Evolutionary conservation across 2,888 invertebrate genomes (phyloP).

Genomic region (Zonitis immaculata): DNA sequence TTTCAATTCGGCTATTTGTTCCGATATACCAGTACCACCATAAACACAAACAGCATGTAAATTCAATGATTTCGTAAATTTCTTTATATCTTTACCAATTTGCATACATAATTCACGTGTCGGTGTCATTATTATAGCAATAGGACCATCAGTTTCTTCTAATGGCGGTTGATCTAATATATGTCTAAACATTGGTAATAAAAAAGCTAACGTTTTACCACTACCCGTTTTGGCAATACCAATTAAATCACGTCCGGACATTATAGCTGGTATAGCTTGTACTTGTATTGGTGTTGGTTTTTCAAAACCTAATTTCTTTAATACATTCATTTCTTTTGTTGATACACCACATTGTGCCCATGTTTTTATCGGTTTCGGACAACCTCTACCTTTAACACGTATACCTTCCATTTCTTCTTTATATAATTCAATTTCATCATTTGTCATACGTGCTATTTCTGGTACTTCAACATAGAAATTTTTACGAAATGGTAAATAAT

Average conservation of each 20-base stretch:
- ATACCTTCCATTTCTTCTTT: conserved; percentile 91
- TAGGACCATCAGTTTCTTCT: conserved; percentile 97
- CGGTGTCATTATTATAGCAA: conserved; percentile 96
- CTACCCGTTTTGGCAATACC: conserved; percentile 99
- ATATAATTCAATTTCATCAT: conserved; percentile 80
- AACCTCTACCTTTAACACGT: conserved; percentile 92
- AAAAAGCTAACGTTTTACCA: conserved; percentile 97
- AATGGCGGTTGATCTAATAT: conserved; percentile 89
- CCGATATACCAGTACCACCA: conserved; percentile 95
- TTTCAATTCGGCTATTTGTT: conserved; percentile 90
- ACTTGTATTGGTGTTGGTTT: conserved; percentile 99
- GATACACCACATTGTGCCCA: conserved; percentile 99
- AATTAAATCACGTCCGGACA: conserved; percentile 95
- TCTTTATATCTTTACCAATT: conserved; percentile 92
- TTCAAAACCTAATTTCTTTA: conserved; percentile 87
- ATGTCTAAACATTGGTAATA: conserved; percentile 96
- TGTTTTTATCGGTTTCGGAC: conserved; percentile 89
- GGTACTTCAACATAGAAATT: conserved; percentile 97
- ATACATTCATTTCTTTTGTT: conserved; percentile 87
- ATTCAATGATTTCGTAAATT: conserved; percentile 84
- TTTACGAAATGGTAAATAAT: conserved; percentile 79
- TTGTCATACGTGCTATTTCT: conserved; percentile 88
- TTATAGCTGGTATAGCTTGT: conserved; percentile 95
- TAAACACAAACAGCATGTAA: conserved; percentile 94
- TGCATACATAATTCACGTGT: conserved; percentile 98